Conservation (phyloP, 2,888 invertebrate genomes). For the Lacanobia oleracea region DNA sequence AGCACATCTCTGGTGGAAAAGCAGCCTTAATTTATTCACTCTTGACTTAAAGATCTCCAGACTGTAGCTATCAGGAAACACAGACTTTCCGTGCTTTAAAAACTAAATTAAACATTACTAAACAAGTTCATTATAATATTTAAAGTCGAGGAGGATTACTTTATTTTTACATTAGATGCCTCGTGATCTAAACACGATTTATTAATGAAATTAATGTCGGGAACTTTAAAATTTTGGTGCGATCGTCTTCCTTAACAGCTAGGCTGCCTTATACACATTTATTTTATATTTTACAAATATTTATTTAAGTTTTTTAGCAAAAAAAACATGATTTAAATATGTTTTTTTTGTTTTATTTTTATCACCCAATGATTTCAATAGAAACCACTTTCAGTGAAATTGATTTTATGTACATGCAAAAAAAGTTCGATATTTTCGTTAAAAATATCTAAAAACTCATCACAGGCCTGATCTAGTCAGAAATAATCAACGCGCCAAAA, state of each 20-base stretch:
- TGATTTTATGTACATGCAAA: background rate
- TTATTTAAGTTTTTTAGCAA: background rate
- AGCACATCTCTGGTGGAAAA: no score
- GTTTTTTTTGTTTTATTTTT: background rate
- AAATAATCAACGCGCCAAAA: no score
- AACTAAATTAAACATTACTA: slow-evolving; percentile 47
- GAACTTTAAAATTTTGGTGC: slow-evolving; percentile 54
- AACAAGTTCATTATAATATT: slow-evolving; percentile 43
- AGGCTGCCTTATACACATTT: background rate
- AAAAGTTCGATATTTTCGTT: background rate
- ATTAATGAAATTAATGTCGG: slow-evolving; percentile 28
- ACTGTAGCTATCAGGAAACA: no score
- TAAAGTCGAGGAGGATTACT: slow-evolving; percentile 35
- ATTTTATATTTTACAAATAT: background rate
- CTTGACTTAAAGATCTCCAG: no score
- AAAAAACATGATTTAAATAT: background rate
- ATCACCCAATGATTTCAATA: background rate
- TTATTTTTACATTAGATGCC: slow-evolving; percentile 51
- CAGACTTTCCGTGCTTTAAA: no score
- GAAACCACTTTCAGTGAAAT: background rate
- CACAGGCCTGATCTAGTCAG: no score
- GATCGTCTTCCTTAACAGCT: slow-evolving; percentile 25
- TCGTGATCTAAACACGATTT: slow-evolving; percentile 29
- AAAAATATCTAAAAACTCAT: background rate
- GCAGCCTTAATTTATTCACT: no score